Evolutionary conservation across 2,888 invertebrate species (phyloP), one percentile per base, ranked within the genome.

Genomic region (Heliconius charithonia): DNA sequence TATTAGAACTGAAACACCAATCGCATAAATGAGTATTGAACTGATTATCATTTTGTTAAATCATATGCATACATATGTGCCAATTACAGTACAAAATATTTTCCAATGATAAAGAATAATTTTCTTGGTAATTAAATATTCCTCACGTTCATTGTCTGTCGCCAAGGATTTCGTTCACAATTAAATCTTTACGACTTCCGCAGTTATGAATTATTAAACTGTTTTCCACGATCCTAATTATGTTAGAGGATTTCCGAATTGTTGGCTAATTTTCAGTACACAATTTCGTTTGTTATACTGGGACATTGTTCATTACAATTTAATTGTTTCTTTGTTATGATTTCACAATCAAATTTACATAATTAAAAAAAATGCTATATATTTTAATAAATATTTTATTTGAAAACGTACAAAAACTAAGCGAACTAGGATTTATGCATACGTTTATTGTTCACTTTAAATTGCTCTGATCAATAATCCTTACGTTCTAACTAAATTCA

Each of bases 151-250:
- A 27, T 70, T 71, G 32, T 71, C 29, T 62, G n/a, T 76, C 75
- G 41, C 45, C 63, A 29, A 13, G 66, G 72, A 72, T 72, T 72
- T 59, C 27, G 62, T 66, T 32, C 51, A 59, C 65, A 77, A 77
- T 72, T 72, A 66, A 71, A 77, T 72, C 56, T 66, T 77, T 73
- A 65, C 72, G 27, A 32, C 66, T 77, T 72, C 72, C 71, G 13
- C 72, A 32, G 41, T 51, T 37, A 72, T 65, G 37, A 77, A 65
- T 51, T 77, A 72, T 77, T 66, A 66, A 71, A 66, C 51, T 65
- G 71, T 77, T 65, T 71, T 65, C 63, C 25, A 63, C 51, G 25
- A 71, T 45, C 45, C 29, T 70, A 51, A 65, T 72, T 71, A 25
- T 71, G 27, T 59, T 41, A 69, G 69, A 41, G 69, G 69, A 72